Percentiles rank a stretch among this genome's conserved stretches.
These are phyloP conservation scores for Heliconius nattereri DNA, from an alignment of 1,140 invertebrate species.

Conservation along the genomic window DNA sequence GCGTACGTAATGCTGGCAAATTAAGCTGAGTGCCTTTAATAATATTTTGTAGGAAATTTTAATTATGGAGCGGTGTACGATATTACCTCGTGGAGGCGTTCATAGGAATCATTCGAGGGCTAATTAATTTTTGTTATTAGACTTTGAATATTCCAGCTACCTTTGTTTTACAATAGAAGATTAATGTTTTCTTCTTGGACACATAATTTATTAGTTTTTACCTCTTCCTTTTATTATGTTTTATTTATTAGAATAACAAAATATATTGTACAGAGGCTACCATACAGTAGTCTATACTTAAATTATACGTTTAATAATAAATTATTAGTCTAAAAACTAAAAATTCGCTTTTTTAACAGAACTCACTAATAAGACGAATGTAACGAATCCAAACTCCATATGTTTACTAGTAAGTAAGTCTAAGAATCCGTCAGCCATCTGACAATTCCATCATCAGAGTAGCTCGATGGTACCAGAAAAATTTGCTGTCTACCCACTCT, in stretches of 20 bases:
- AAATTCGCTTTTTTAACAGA: too few species aligned
- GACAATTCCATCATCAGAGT: too few species aligned
- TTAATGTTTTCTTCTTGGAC: constrained; percentile 4
- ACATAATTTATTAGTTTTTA: background rate
- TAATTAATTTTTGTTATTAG: constrained; percentile 52
- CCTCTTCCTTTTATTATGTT: background rate
- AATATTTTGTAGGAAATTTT: constrained; percentile 74
- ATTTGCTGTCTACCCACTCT: too few species aligned
- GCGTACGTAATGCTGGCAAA: constrained; percentile 77
- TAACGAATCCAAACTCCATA: too few species aligned
- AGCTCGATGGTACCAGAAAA: too few species aligned
- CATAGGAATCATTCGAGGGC: constrained; percentile 60
- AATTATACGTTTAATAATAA: background rate
- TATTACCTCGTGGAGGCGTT: constrained; percentile 55
- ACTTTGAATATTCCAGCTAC: constrained; percentile 12
- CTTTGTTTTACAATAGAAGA: constrained; percentile 23
- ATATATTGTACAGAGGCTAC: background rate
- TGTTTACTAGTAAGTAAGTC: too few species aligned
- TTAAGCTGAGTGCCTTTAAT: constrained; percentile 78
- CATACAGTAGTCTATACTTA: background rate
- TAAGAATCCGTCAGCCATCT: too few species aligned
- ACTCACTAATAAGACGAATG: too few species aligned
- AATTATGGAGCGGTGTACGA: constrained; percentile 65
- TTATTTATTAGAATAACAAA: background rate
- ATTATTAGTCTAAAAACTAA: too few species aligned